Conservation (phyloP, 2,797 vertebrate genomes). For the Smutsia gigantea region DNA sequence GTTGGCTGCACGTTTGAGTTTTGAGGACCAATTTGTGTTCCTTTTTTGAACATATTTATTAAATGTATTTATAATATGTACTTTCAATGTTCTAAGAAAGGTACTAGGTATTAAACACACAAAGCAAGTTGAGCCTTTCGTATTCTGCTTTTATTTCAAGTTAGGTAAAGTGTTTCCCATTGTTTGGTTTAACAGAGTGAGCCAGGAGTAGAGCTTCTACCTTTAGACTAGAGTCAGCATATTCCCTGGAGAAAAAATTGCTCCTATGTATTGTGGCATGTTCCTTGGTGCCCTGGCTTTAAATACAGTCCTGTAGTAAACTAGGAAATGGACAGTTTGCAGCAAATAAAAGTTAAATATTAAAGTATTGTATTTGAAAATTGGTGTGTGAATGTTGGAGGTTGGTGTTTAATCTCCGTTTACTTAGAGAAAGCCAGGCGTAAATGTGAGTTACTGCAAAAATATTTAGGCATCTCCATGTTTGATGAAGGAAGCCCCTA, state of each 20-base stretch:
- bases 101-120: not conserved
- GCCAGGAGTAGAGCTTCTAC: not conserved
- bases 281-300: not conserved
- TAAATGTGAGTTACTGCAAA: conserved; percentile 80
- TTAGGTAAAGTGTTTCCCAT: not conserved
- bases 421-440: conserved; percentile 67
- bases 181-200: not conserved
- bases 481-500: conserved; percentile 80
- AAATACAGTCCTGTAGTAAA: not conserved
- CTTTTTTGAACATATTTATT: not conserved
- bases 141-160: not conserved
- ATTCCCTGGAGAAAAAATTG: not conserved
- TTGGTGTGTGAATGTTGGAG: conserved; percentile 19
- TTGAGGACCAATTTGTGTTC: not conserved
- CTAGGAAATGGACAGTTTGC: not conserved
- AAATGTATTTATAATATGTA: not conserved
- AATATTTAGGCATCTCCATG: conserved; percentile 79
- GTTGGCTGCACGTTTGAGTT: not conserved
- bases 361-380: conserved; percentile 77
- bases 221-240: not conserved
- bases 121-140: not conserved
- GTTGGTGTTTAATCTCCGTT: conserved; percentile 75
- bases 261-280: not conserved
- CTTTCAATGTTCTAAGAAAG: not conserved
- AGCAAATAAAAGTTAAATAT: conserved; percentile 55